Base-by-base conservation (phyloP, 2,113 vertebrate genomes). In the Motacilla alba region DNA sequence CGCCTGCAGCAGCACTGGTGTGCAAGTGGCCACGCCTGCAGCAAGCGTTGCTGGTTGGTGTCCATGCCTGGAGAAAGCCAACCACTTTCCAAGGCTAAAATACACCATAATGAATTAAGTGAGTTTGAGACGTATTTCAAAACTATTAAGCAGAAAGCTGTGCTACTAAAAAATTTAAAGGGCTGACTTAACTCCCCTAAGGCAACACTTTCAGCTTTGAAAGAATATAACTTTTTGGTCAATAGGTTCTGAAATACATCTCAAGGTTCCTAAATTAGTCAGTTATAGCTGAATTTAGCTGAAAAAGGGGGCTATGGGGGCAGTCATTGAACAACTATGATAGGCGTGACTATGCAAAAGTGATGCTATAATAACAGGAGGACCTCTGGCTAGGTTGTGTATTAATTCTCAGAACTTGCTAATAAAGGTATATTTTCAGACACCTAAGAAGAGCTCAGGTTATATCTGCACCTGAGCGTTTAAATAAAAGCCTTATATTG, bases 261-360 rank as follows among this genome's bases (percentile, higher is more conserved):
- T 93, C 83, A 82, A 85, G 95, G 76, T 95, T 93, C 52, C 73
- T 88, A 87, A 96, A 95, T 95, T 91, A 96, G 82, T 58, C 81
- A 68, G 56, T 91, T 93, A 91, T 52, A 75, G 44, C 33, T 79
- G 83, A 89, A 89, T 93, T 91, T 91, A 87, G 8, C 69, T 85
- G 82, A 12, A 94, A 94, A 95, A 66, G n/a, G 39, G 33, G 72
- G 16, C 15, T 64, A 68, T 20, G 30, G 49, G 83, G 49, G 41
- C 56, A 87, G 78, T 78, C 81, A 81, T 49, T 2, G 22, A 68
- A 92, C 21, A 70, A 52, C 46, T 74, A 23, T 13, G 6, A 74
- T 43, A 68, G 60, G 58, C 0, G 1, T 88, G 76, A 92, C 91
- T 83, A 30, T 35, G 72, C 30, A 86, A 53, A 87, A 92, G 73